Evolutionary conservation across 2,113 vertebrate genomes (phyloP).

Genomic region (Sardina pilchardus): DNA sequence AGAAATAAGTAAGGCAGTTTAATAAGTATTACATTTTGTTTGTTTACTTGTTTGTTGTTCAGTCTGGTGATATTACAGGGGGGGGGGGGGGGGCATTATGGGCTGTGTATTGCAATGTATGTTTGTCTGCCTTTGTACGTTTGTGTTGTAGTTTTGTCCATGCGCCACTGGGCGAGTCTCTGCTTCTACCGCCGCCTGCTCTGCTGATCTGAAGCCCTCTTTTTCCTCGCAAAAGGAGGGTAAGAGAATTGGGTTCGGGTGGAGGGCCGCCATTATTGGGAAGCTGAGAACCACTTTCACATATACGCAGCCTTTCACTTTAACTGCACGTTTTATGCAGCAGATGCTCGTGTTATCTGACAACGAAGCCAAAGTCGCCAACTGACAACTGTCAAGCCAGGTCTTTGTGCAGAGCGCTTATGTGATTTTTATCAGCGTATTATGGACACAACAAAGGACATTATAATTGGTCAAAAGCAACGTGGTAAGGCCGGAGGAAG

Average conservation of each 20-base stretch:
- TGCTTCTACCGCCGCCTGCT: constrained; percentile 44
- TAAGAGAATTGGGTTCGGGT: constrained; percentile 67
- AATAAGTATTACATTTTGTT: background rate
- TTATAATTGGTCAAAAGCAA: constrained; percentile 70
- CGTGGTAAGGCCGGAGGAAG: constrained; percentile 63
- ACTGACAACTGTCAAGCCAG: background rate
- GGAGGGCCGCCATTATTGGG: constrained; percentile 75
- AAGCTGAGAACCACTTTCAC: constrained; percentile 68
- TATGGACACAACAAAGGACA: constrained; percentile 76
- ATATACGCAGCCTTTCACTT: constrained; percentile 38
- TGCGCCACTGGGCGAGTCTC: constrained; percentile 78
- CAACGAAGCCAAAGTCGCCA: constrained; percentile 44
- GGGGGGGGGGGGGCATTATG: background rate
- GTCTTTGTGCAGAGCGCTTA: constrained; percentile 40
- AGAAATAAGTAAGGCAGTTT: background rate
- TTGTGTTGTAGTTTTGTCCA: constrained; percentile 71
- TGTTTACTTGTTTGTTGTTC: background rate
- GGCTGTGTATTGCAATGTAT: background rate
- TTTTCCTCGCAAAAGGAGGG: constrained; percentile 71
- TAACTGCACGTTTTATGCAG: background rate
- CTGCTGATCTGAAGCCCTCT: constrained; percentile 61
- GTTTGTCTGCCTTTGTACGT: constrained; percentile 17
- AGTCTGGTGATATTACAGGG: background rate
- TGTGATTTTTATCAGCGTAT: constrained; percentile 61
- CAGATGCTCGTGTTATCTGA: constrained; percentile 32